Evolutionary conservation across 2,797 vertebrate species (phyloP).

Genomic region (Alca torda): DNA sequence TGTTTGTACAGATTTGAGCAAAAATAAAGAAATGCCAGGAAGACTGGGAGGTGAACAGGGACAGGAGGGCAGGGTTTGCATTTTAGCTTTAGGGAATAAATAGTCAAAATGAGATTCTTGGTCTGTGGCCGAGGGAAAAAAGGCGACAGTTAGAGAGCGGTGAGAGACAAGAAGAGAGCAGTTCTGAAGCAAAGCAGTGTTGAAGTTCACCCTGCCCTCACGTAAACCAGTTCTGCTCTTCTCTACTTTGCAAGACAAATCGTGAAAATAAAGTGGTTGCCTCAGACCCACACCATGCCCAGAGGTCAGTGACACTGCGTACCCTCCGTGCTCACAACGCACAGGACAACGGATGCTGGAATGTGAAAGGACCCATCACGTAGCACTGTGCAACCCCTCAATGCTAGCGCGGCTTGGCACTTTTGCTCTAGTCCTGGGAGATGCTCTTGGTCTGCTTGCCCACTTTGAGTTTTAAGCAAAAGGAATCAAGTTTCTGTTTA

Average conservation of each 20-base stretch:
- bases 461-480: not conserved
- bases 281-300: not conserved
- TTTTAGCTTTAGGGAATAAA: not conserved
- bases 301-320: not conserved
- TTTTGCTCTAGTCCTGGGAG: not conserved
- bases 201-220: not conserved
- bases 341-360: rapidly evolving
- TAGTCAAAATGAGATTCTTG: not conserved
- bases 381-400: rapidly evolving
- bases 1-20: not conserved
- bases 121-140: not conserved
- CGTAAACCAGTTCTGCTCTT: not conserved
- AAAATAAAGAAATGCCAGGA: not conserved
- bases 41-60: not conserved
- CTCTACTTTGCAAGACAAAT: not conserved
- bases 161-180: not conserved
- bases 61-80: not conserved
- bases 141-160: not conserved
- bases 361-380: rapidly evolving
- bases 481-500: not conserved
- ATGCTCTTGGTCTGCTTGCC: not conserved
- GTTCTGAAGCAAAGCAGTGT: not conserved
- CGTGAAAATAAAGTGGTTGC: not conserved
- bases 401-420: rapidly evolving
- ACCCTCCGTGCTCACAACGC: too few species aligned